phyloP scores from a whole-genome alignment of 2,888 invertebrate genomes.

The Xestia xanthographa region DNA sequence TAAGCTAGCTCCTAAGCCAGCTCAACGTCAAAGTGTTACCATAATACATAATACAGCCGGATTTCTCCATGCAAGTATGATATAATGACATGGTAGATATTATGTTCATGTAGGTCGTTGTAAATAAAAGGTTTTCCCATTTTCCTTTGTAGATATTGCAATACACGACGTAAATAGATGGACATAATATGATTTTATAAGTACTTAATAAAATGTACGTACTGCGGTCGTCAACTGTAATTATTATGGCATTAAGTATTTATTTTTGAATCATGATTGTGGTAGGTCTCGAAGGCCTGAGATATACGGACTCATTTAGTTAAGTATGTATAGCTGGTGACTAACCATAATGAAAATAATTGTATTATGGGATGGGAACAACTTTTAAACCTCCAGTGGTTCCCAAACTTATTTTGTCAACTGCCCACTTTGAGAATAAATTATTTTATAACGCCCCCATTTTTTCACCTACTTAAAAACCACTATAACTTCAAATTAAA shows the following conservation, averaged over 20 bases:
- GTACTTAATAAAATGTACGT: neutral
- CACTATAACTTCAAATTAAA: too few relatives aligned
- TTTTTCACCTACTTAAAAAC: too few relatives aligned
- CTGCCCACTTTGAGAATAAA: too few relatives aligned
- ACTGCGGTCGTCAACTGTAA: slow-evolving; percentile 13
- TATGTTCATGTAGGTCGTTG: neutral
- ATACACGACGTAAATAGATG: neutral
- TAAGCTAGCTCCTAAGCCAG: neutral
- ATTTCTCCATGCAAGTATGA: neutral
- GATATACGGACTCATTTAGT: neutral
- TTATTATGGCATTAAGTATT: slow-evolving; percentile 2
- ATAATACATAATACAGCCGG: neutral
- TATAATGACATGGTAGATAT: neutral
- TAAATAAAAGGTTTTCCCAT: slow-evolving; percentile 13
- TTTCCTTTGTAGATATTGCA: neutral
- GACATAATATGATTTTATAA: neutral
- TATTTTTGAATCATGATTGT: slow-evolving; percentile 14
- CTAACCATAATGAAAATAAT: neutral
- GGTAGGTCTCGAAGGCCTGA: neutral
- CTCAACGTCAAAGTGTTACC: neutral
- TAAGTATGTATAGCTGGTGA: neutral
- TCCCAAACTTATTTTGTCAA: too few relatives aligned
- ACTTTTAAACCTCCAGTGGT: neutral
- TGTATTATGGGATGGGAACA: neutral
- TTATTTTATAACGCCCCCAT: too few relatives aligned